Percentiles rank a stretch among this genome's conserved stretches.
phyloP scores from a whole-genome alignment of 2,888 invertebrate species.

The Ferdinandea cuprea region DNA sequence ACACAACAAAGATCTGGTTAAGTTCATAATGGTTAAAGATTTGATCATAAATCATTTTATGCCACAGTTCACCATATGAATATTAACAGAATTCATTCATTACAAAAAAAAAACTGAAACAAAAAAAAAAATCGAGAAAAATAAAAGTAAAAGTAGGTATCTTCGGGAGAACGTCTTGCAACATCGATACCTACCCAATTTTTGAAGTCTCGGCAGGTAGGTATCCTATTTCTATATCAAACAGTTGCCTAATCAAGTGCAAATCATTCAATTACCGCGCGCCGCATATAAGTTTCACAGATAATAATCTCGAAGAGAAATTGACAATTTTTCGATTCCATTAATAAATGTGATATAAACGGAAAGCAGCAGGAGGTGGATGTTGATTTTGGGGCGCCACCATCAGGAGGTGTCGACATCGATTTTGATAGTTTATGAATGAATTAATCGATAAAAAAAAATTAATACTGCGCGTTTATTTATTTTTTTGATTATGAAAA shows the following conservation, averaged over 20 bases:
- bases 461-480: slow-evolving; percentile 44
- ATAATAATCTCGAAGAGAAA: slow-evolving; percentile 44
- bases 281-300: slow-evolving; percentile 41
- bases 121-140: slow-evolving; percentile 15
- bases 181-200: too few species aligned
- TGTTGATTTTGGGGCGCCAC: slow-evolving; percentile 53
- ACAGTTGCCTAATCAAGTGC: slow-evolving; percentile 42
- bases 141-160: slow-evolving; percentile 30
- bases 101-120: slow-evolving; percentile 25
- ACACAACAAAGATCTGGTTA: slow-evolving; percentile 22
- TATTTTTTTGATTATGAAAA: slow-evolving; percentile 32
- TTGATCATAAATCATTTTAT: slow-evolving; percentile 67
- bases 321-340: slow-evolving; percentile 66
- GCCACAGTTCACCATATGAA: slow-evolving; percentile 56
- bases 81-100: slow-evolving; percentile 70
- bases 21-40: slow-evolving; percentile 55
- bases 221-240: slow-evolving; percentile 2
- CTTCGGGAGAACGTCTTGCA: background rate
- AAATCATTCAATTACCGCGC: slow-evolving; percentile 34
- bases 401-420: slow-evolving; percentile 67
- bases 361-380: slow-evolving; percentile 54
- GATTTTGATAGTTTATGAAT: slow-evolving; percentile 47
- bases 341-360: slow-evolving; percentile 58
- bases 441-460: slow-evolving; percentile 45
- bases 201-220: too few species aligned